These are phyloP conservation scores for Homarus gammarus DNA, from an alignment of 2,888 invertebrate species.

Conservation along the genomic window DNA sequence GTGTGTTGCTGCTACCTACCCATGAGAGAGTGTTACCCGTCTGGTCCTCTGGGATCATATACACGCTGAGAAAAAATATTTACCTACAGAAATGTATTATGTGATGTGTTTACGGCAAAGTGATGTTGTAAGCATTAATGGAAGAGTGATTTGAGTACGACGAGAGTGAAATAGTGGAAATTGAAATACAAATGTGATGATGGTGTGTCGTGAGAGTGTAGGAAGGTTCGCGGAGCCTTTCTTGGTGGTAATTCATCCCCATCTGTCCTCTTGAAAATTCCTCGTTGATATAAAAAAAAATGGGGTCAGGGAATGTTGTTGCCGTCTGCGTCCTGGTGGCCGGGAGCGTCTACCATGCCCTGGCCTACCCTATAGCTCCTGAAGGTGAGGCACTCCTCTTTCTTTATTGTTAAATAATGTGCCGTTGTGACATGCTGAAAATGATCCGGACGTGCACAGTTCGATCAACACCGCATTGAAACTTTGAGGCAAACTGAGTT, in stretches of 20 bases:
- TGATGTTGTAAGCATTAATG: not conserved
- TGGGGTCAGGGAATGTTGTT: not conserved
- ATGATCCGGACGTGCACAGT: no score
- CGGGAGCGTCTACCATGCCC: not conserved
- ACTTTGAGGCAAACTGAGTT: no score
- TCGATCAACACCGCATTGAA: no score
- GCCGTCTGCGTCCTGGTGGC: not conserved
- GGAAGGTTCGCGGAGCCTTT: conserved; percentile 8
- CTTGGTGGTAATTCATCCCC: not conserved
- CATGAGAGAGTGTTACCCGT: not conserved
- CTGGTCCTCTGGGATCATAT: not conserved
- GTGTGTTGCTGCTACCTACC: not conserved
- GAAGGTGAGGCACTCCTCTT: not conserved
- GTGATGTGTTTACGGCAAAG: not conserved
- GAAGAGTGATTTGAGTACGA: not conserved
- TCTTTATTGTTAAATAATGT: no score
- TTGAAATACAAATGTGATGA: not conserved
- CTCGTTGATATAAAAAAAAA: not conserved
- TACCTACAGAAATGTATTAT: not conserved
- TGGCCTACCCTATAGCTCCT: not conserved
- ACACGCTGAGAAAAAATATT: not conserved
- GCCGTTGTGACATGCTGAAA: no score
- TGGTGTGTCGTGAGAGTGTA: not conserved
- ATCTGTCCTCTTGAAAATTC: not conserved
- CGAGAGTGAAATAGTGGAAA: not conserved